Conservation (phyloP, 1,140 invertebrate genomes). For the Drosophila nasuta region DNA sequence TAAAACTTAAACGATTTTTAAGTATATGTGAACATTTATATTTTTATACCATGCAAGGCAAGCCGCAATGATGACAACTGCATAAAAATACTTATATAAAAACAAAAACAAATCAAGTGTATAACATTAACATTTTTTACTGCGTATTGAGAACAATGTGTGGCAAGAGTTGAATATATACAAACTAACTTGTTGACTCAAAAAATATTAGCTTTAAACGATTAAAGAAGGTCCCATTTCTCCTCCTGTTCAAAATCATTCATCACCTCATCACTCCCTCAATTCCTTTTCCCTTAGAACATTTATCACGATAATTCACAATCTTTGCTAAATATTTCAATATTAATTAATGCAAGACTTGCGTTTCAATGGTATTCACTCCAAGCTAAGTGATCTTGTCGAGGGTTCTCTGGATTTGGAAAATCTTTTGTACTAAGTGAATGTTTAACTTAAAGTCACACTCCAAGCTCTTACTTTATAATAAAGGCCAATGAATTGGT, state of each 20-base stretch:
- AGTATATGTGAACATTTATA: conserved; percentile 83
- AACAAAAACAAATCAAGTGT: conserved; percentile 36
- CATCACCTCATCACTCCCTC: background rate
- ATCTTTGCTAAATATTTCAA: conserved; percentile 13
- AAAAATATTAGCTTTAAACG: conserved; percentile 75
- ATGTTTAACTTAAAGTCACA: background rate
- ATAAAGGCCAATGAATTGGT: background rate
- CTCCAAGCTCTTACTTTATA: background rate
- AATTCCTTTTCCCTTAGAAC: background rate
- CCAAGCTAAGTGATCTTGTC: conserved; percentile 3
- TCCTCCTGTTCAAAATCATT: conserved; percentile 12
- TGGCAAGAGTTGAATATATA: conserved; percentile 40
- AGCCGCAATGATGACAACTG: conserved; percentile 61
- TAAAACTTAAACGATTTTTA: conserved; percentile 73
- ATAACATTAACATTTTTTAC: conserved; percentile 73
- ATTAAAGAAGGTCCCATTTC: conserved; percentile 36
- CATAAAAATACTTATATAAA: conserved; percentile 55
- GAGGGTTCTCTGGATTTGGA: conserved; percentile 4
- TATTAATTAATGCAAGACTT: conserved; percentile 18
- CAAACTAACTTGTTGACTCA: conserved; percentile 50
- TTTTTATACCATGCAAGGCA: conserved; percentile 81
- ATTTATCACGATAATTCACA: conserved; percentile 10
- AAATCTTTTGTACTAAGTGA: conserved; percentile 20
- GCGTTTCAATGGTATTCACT: conserved; percentile 16
- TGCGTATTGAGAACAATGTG: conserved; percentile 44